A percentile compares a stretch with the other conserved stretches of the same genome.
Evolutionary conservation across 2,797 vertebrate species (phyloP).

Genomic region (Pangasius macronema): DNA sequence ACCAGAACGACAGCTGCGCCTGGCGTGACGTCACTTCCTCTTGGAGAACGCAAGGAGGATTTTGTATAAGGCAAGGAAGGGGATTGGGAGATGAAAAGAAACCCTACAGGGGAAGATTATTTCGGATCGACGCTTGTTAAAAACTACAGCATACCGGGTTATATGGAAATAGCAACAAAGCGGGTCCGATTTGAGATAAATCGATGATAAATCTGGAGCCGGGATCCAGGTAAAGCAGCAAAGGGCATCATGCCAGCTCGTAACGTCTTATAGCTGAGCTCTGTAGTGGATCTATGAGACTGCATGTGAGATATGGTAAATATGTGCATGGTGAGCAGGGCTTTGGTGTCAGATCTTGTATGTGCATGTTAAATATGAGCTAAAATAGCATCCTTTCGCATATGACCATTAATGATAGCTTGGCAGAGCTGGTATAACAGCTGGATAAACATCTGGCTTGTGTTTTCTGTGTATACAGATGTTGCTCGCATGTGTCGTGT

Average conservation of each 20-base stretch:
- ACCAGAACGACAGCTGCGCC: background rate
- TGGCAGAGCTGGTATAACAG: background rate
- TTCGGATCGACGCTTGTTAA: background rate
- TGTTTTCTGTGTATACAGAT: background rate
- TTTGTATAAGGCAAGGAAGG: background rate
- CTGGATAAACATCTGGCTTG: constrained; percentile 1
- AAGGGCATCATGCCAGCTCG: background rate
- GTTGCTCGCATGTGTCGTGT: background rate
- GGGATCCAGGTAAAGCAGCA: constrained; percentile 32
- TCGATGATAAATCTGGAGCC: constrained; percentile 38
- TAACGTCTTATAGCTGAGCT: background rate
- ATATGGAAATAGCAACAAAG: background rate
- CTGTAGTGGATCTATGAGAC: too few relatives aligned
- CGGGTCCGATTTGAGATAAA: background rate
- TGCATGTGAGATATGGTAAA: background rate
- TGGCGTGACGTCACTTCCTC: constrained; percentile 53
- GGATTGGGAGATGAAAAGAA: background rate
- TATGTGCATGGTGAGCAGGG: background rate
- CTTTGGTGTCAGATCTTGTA: background rate
- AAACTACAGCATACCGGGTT: background rate
- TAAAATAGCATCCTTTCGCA: background rate
- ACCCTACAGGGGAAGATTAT: background rate
- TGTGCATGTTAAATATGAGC: background rate
- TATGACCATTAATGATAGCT: too few relatives aligned
- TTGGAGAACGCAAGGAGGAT: background rate